Percentiles rank a stretch among this genome's conserved stretches.
Evolutionary conservation across 2,888 invertebrate genomes (phyloP).

Genomic region (Drosophila helvetica): DNA sequence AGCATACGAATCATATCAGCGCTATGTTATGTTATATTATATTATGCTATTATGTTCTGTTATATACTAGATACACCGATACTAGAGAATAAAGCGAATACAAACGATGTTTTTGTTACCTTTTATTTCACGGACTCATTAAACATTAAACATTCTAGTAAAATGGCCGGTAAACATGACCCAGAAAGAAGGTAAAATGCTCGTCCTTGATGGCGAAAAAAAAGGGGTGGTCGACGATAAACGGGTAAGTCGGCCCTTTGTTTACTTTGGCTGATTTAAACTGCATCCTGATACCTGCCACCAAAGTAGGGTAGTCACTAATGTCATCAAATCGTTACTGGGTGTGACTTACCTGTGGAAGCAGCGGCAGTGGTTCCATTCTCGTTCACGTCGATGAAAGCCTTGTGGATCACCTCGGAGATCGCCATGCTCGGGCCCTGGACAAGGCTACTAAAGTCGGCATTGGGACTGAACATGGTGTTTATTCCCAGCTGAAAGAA

Average conservation of each 20-base stretch:
- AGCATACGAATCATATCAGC: too few relatives aligned
- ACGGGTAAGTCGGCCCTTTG: constrained; percentile 21
- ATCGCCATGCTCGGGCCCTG: constrained; percentile 85
- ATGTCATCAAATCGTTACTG: neutral
- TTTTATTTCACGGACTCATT: too few relatives aligned
- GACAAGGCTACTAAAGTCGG: constrained; percentile 87
- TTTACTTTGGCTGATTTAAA: constrained; percentile 68
- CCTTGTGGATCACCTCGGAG: constrained; percentile 90
- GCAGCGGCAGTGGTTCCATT: constrained; percentile 94
- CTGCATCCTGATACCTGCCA: too few relatives aligned
- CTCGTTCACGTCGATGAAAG: constrained; percentile 93
- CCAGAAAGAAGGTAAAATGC: constrained; percentile 46
- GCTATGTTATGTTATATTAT: too few relatives aligned
- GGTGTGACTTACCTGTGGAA: constrained; percentile 85
- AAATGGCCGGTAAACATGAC: constrained; percentile 32
- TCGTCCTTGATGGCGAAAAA: constrained; percentile 51
- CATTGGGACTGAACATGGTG: constrained; percentile 85
- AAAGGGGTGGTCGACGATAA: constrained; percentile 61
- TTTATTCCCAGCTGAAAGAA: constrained; percentile 87
- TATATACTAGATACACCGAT: too few relatives aligned
- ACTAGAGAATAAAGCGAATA: too few relatives aligned
- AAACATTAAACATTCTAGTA: too few relatives aligned
- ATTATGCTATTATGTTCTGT: too few relatives aligned
- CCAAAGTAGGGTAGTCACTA: neutral
- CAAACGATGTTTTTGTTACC: too few relatives aligned